These are phyloP conservation scores for Artibeus lituratus DNA, from an alignment of 2,797 vertebrate species.

Conservation along the genomic window DNA sequence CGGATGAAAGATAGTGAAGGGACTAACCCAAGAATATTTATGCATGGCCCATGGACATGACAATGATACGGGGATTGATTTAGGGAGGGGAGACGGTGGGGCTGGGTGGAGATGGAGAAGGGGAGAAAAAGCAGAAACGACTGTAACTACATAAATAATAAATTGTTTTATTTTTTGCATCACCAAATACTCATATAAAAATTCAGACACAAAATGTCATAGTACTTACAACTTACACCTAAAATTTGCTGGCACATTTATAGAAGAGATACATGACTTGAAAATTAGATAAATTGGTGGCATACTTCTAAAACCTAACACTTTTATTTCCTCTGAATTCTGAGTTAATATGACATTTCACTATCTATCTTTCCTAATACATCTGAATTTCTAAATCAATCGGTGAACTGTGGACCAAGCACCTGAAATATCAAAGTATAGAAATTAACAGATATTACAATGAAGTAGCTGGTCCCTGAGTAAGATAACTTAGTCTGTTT, in stretches of 20 bases:
- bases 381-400: not conserved
- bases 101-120: not conserved
- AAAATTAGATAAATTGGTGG: not conserved
- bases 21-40: not conserved
- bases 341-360: not conserved
- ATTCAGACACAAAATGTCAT: not conserved
- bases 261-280: not conserved
- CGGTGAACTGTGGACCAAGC: not conserved
- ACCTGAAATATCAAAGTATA: not conserved
- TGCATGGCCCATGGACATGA: not conserved
- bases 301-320: not conserved
- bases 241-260: not conserved
- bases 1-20: not conserved
- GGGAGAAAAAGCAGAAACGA: not conserved
- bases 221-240: not conserved
- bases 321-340: not conserved
- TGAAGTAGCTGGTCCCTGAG: not conserved
- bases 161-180: not conserved
- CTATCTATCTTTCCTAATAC: not conserved
- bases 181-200: not conserved
- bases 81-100: not conserved
- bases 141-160: not conserved
- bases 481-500: not conserved
- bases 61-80: not conserved
- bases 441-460: not conserved